Conservation (phyloP, 2,113 vertebrate species). For the Holacanthus passer region DNA sequence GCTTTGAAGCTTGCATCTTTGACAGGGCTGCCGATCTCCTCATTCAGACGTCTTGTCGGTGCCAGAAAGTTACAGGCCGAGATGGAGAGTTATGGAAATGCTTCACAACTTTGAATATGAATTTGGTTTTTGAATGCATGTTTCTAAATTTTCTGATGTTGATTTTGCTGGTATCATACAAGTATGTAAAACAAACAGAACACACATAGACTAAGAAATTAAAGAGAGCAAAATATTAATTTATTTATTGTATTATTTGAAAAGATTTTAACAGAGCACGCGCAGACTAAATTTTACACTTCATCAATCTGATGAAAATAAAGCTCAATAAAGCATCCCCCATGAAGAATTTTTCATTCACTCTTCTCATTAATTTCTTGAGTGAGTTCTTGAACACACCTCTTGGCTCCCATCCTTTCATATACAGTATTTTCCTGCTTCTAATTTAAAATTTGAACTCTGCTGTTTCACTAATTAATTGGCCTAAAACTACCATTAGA, state of each 20-base stretch:
- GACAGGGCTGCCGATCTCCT: background rate
- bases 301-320: too few species aligned
- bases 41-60: background rate
- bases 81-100: background rate
- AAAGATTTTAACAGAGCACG: background rate
- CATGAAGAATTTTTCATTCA: background rate
- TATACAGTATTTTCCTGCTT: background rate
- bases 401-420: background rate
- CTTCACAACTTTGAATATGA: background rate
- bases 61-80: background rate
- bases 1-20: background rate
- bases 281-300: background rate
- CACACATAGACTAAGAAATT: background rate
- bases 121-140: background rate
- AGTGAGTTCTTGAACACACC: background rate
- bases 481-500: conserved; percentile 4
- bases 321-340: background rate
- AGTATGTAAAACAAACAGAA: background rate
- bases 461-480: background rate
- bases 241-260: background rate
- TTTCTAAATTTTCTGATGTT: background rate
- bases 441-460: conserved; percentile 7
- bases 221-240: background rate
- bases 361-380: background rate
- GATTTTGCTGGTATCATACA: background rate